Evolutionary conservation across 2,888 invertebrate genomes (phyloP).

Genomic region (Melangyna quadrimaculata): DNA sequence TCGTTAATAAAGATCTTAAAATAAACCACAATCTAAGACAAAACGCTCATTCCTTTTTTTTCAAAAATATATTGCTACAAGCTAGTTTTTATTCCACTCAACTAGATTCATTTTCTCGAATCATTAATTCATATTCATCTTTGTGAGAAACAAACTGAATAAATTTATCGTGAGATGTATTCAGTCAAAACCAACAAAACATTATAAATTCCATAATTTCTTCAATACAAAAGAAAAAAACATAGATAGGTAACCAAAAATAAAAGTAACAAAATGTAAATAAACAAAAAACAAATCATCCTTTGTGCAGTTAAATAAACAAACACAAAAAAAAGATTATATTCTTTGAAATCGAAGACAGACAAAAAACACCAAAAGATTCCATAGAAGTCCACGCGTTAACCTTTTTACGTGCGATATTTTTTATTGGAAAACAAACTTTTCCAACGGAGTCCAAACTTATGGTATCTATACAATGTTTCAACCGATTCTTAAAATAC

Average conservation of each 20-base stretch:
- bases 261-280: neutral
- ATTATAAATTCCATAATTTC: neutral
- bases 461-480: slow-evolving; percentile 5
- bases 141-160: neutral
- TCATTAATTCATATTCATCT: neutral
- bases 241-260: neutral
- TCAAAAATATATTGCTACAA: neutral
- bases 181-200: neutral
- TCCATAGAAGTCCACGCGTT: neutral
- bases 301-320: neutral
- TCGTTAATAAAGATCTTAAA: neutral
- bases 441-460: neutral
- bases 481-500: slow-evolving; percentile 8
- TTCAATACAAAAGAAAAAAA: neutral
- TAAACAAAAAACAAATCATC: neutral
- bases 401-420: too few species aligned
- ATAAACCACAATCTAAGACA: neutral
- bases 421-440: neutral
- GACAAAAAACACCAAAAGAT: neutral
- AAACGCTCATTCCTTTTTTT: neutral
- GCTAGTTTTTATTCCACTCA: neutral
- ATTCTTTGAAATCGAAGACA: neutral
- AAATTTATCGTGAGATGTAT: neutral
- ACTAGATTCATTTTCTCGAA: neutral
- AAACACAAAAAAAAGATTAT: neutral